Conservation (phyloP, 2,888 invertebrate species). For the Barypeithes pellucidus region DNA sequence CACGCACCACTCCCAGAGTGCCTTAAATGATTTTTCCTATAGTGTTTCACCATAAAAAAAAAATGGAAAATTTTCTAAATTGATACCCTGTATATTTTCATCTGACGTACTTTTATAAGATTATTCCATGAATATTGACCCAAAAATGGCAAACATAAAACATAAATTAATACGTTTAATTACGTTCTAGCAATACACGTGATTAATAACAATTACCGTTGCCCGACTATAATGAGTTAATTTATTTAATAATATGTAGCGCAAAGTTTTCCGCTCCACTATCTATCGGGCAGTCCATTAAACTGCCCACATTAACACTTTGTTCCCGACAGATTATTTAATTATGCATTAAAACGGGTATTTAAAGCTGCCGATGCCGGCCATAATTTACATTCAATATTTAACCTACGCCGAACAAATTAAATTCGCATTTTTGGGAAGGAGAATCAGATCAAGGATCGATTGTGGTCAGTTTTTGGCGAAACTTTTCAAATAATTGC, state of each 20-base stretch:
- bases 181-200: neutral
- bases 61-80: no score
- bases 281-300: slow-evolving; percentile 34
- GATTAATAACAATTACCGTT: slow-evolving; percentile 26
- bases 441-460: neutral
- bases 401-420: slow-evolving; percentile 30
- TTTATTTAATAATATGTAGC: slow-evolving; percentile 28
- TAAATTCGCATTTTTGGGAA: slow-evolving; percentile 28
- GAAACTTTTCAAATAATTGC: no score
- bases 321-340: slow-evolving; percentile 34
- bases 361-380: slow-evolving; percentile 36
- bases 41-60: no score
- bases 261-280: slow-evolving; percentile 31
- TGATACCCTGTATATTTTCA: no score
- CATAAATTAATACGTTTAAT: slow-evolving; percentile 1
- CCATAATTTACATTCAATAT: slow-evolving; percentile 37
- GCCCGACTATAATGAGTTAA: slow-evolving; percentile 13
- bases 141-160: no score
- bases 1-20: no score
- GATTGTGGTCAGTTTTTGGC: no score
- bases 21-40: no score
- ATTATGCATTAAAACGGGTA: slow-evolving; percentile 41
- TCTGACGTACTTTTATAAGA: no score
- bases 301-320: slow-evolving; percentile 39
- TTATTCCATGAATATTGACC: no score